Base-by-base conservation (phyloP, 2,113 vertebrate species). In the Nannobrachium achirus region DNA sequence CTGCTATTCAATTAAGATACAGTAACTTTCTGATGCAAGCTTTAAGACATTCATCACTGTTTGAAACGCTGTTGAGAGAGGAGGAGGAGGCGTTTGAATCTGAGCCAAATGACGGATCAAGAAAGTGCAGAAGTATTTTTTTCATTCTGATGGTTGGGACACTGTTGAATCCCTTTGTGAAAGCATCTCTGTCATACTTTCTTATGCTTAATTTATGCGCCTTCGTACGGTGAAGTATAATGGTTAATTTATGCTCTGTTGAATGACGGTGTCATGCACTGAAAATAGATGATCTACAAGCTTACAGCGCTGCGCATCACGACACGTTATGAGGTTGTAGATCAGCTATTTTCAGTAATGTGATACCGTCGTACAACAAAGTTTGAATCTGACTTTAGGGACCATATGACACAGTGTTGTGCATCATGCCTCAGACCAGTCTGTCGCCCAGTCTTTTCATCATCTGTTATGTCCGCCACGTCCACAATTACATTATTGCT, bases 401-500 rank as follows among this genome's bases (percentile, higher is more conserved):
- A 91, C 84, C 83, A 82, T 87, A 83, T 84, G 88, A 90, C 83
- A 80, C 74, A 59, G 53, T 81, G 75, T 76, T 76, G 81, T 85
- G 86, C 87, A 80, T 81, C 84, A 81, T 77, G 85, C 71, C 83
- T 78, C 66, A 75, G 80, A 86, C 58, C 82, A 88, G 87, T 81
- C 84, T 87, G 80, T 73, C 67, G 45, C 84, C 83, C 87, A 79
- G 86, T 87, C 86, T 71, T 77, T 77, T 80, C 79, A 84, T 91
- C 90, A 87, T 90, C 88, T 91, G 90, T 78, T 86, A 81, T 83
- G 88, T 88, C 84, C 87, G 86, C 87, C 86, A 83, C 84, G 80
- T 89, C 79, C 80, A 87, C 90, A 88, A 88, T 89, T 86, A 84
- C 86, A 89, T 87, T 82, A 88, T 88, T 85, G 84, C 87, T 86